A percentile compares a stretch with the other conserved stretches of the same genome.
Conservation (phyloP, 2,113 vertebrate genomes). For the Carlito syrichta region DNA sequence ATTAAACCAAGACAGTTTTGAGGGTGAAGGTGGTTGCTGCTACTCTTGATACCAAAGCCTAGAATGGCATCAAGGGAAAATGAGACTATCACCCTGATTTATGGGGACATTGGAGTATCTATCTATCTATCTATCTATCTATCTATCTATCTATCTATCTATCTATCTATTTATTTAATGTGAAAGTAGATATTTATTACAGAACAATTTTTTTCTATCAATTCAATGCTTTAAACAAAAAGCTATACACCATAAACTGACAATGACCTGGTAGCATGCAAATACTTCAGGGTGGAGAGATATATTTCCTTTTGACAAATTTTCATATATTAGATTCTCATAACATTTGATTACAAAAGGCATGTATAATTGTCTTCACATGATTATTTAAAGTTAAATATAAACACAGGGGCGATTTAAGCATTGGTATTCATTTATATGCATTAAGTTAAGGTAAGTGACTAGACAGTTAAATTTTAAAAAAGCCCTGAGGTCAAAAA, state of each 20-base stretch:
- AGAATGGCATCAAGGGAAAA: neutral
- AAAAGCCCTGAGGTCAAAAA: neutral
- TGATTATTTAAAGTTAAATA: slow-evolving; percentile 43
- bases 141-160: too few relatives aligned
- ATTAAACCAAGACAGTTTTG: neutral
- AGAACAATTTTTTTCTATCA: neutral
- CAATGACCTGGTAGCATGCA: neutral
- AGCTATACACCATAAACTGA: neutral
- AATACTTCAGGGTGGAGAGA: neutral
- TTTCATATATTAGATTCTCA: neutral
- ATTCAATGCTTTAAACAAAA: slow-evolving; percentile 3
- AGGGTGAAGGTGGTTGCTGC: neutral
- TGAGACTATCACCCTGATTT: neutral
- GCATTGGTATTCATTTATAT: neutral
- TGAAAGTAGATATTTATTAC: slow-evolving; percentile 48
- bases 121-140: too few relatives aligned
- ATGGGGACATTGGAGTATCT: neutral
- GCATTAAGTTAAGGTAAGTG: neutral
- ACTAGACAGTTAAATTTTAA: neutral
- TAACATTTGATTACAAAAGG: neutral
- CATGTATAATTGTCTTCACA: neutral
- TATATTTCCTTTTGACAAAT: neutral
- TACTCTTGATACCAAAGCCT: too few relatives aligned
- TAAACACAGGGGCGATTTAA: slow-evolving; percentile 25
- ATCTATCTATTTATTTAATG: too few relatives aligned